Conservation (phyloP, 2,113 vertebrate species). For the Glaucomys volans region DNA sequence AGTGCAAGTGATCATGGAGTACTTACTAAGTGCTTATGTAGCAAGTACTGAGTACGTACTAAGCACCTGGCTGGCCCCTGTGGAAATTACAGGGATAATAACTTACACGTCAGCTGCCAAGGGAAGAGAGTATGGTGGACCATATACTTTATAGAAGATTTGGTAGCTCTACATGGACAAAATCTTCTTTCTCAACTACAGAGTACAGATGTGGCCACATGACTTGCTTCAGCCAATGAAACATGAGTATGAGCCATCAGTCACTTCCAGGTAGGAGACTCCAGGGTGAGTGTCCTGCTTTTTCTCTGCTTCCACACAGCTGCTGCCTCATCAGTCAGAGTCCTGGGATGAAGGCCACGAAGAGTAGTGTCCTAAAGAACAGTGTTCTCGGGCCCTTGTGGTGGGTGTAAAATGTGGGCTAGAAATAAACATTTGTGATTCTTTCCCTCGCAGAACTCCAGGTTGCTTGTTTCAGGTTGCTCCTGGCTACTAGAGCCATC, state of each 20-base stretch:
- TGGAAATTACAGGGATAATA: background rate
- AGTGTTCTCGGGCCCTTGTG: background rate
- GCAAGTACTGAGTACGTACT: background rate
- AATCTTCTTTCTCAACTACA: background rate
- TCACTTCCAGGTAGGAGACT: background rate
- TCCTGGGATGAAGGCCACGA: background rate
- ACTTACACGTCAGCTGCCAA: background rate
- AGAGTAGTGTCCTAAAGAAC: background rate
- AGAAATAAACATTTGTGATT: background rate
- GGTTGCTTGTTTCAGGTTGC: background rate
- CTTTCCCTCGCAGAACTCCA: background rate
- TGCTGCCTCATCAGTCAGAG: background rate
- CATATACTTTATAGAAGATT: background rate
- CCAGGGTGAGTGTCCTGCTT: background rate
- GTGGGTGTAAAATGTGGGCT: background rate
- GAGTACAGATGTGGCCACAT: background rate
- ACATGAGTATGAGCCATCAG: background rate
- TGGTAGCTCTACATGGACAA: background rate
- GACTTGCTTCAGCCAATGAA: background rate
- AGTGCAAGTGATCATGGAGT: background rate
- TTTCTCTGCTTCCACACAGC: background rate
- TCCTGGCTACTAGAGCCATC: background rate
- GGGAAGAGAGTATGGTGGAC: background rate
- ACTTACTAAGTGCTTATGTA: background rate
- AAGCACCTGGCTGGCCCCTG: accelerated